phyloP scores from a whole-genome alignment of 2,888 invertebrate species.

The Melitaea athalia region DNA sequence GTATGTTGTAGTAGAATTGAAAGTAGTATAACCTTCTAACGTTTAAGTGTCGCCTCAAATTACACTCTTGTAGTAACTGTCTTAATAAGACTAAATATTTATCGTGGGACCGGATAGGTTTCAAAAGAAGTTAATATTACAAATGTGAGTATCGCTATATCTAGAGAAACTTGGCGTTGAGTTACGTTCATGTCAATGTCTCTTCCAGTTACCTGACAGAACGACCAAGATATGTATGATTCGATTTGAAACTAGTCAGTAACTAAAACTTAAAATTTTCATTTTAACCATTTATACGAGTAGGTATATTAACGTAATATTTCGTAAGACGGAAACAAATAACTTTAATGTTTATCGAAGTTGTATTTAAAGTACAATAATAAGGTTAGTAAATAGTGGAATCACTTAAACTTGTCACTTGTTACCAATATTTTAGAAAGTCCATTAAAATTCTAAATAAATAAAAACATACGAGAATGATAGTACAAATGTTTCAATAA shows the following conservation, averaged over 20 bases:
- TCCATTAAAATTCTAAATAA: neutral
- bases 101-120: conserved; percentile 35
- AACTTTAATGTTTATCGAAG: too few species aligned
- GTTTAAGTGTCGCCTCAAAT: neutral
- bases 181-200: conserved; percentile 21
- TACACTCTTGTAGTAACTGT: neutral
- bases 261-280: neutral
- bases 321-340: neutral
- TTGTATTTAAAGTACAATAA: too few species aligned
- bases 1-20: too few species aligned
- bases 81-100: neutral
- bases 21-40: neutral
- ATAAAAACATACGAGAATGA: neutral
- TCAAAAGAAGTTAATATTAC: conserved; percentile 24
- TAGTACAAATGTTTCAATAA: neutral
- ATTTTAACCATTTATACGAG: neutral
- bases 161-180: conserved; percentile 13
- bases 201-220: neutral
- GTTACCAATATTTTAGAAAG: neutral
- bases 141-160: conserved; percentile 6
- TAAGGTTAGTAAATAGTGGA: too few species aligned
- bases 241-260: neutral
- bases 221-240: neutral
- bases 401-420: too few species aligned
- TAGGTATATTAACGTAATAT: neutral